Evolutionary conservation across 2,888 invertebrate species (phyloP), one percentile per base, ranked within the genome.

Genomic region (Mystacides longicornis): DNA sequence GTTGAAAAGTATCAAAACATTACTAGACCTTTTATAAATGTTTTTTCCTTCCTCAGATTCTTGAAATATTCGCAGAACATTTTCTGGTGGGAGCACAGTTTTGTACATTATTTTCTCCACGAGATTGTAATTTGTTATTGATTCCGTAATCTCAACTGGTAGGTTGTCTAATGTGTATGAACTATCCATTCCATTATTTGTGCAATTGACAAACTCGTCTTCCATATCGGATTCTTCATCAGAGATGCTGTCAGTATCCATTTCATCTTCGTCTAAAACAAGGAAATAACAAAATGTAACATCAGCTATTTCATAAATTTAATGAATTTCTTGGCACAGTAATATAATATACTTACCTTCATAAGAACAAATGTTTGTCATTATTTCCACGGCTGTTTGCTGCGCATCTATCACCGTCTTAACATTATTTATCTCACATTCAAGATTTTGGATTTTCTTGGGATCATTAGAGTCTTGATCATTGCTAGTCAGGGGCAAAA

Each of bases 361-460:
- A 65, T 78, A 71, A 27, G 83, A 81, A 65, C 85, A 84, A 51
- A 87, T 71, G 68, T 89, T 88, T 21, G 87, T 81, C 54, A 87
- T 69, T 58, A 86, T 81, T 71, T 88, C 87, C 45, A 87, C 70
- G 0, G 85, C 80, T 66, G 81, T 78, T 63, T 83, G 81, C 66
- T 87, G 87, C 0, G 85, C 83, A 60, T 80, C 79, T n/a, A 87
- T 65, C 57, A 85, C 70, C 63, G 79, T 74, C 58, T 72, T 72
- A 1, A 79, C 68, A 49, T 78, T 71, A 57, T 74, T 73, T 2
- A 81, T 64, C 51, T 79, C 74, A 51, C 70, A 74, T 21, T 78
- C 78, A 14, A 79, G 66, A 2, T 68, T 67, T 47, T 72, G 70
- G 2, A 70, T 72, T 23, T 71, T 70, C 58, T 72, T 71, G 18